Base-by-base conservation (phyloP, 1,140 invertebrate genomes). In the Drosophila repleta region DNA sequence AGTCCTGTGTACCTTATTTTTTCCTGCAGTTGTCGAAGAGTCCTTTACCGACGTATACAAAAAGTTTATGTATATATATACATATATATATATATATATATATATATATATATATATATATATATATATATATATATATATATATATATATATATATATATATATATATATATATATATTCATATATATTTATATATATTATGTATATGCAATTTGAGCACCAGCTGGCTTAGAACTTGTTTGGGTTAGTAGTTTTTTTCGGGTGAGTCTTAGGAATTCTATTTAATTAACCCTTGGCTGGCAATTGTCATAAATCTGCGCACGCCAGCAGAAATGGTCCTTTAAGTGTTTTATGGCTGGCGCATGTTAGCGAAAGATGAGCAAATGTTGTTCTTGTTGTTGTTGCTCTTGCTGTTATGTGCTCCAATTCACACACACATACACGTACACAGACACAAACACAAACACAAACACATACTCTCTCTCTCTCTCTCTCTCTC, bases 41-140 rank as follows among this genome's bases (percentile, higher is more conserved):
- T 57, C n/a, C 53, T 15, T 49, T 61, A 24, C 77, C 57, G 41
- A 53, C 56, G 57, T 53, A 70, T 56, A 71, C 63, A 53, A 15
- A 45, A 17, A 18, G 80, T 74, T 71, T 80, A 80, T 85, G 80
- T 85, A 81, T 85, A 77, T 80, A 81, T 55, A 80, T 77, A 80
- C 85, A 80, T 80, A 80, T 80, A 11, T 35, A 81, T 79, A 84
- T 84, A 80, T 84, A 85, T 85, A 81, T 84, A 85, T 80, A 81
- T 78, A 80, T 84, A 85, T 85, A 81, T 84, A 85, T 80, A 81
- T 78, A 80, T 84, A 85, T 85, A 81, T 84, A 85, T 80, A 81
- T 78, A n/a, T n/a, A n/a, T n/a, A n/a, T n/a, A n/a, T 80, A 80
- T 85, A 77, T 85, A 81, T 85, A 77, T 80, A 81, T 55, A 80